phyloP scores from a whole-genome alignment of 2,888 invertebrate genomes.

The Lathronympha strigana region DNA sequence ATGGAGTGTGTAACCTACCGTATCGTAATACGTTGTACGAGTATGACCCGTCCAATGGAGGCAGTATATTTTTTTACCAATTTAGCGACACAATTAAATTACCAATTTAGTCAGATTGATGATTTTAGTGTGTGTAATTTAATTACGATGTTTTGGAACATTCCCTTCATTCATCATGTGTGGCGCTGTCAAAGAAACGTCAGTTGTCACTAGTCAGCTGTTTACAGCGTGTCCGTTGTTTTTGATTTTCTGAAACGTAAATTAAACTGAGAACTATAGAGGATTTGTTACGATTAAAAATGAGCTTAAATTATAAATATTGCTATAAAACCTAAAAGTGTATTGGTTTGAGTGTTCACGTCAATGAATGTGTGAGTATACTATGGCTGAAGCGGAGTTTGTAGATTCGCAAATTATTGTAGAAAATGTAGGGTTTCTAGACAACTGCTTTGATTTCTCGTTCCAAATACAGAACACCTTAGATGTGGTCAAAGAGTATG shows the following conservation, averaged over 20 bases:
- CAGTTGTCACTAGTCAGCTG: slow-evolving; percentile 5
- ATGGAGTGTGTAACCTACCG: too few species aligned
- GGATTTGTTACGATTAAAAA: background rate
- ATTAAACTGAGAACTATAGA: background rate
- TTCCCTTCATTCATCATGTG: background rate
- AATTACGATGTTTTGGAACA: background rate
- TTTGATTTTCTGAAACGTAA: slow-evolving; percentile 26
- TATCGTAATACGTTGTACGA: too few species aligned
- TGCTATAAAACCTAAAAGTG: background rate
- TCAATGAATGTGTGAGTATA: slow-evolving; percentile 33
- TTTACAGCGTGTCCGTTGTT: slow-evolving; percentile 15
- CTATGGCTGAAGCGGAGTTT: slow-evolving; percentile 52
- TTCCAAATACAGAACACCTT: slow-evolving; percentile 68
- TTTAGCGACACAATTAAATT: too few species aligned
- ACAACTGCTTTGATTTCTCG: slow-evolving; percentile 72
- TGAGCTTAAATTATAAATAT: slow-evolving; percentile 2
- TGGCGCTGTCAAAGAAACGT: slow-evolving; percentile 8
- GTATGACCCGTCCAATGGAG: too few species aligned
- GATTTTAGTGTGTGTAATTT: too few species aligned
- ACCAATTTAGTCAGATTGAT: too few species aligned
- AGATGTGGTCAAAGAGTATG: slow-evolving; percentile 64
- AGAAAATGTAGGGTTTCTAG: slow-evolving; percentile 73
- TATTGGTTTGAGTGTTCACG: background rate
- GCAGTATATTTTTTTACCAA: too few species aligned
- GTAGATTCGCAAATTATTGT: slow-evolving; percentile 68